A percentile compares a stretch with the other conserved stretches of the same genome.
These are phyloP conservation scores for Cyprinodon diabolis DNA, from an alignment of 2,797 vertebrate genomes.

Conservation along the genomic window DNA sequence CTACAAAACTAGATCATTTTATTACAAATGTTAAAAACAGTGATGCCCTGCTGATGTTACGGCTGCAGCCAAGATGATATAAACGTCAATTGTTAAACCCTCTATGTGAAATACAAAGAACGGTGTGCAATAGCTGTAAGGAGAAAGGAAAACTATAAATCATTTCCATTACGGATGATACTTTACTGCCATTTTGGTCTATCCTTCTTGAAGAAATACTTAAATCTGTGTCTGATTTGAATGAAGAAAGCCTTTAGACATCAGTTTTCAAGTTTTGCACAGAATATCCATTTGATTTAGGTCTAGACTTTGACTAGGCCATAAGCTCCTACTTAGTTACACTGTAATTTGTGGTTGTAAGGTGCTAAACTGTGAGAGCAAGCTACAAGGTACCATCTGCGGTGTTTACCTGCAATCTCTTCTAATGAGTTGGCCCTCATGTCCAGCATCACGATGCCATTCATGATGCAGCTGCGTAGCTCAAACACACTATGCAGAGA, in stretches of 20 bases:
- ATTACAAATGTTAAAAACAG: not conserved
- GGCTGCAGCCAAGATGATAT: not conserved
- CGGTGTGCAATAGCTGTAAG: not conserved
- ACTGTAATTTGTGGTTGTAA: not conserved
- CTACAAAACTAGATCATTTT: not conserved
- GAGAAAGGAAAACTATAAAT: not conserved
- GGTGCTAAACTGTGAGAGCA: not conserved
- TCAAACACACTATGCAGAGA: conserved; percentile 97
- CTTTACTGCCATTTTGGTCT: not conserved
- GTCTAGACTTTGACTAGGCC: not conserved
- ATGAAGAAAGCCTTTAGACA: not conserved
- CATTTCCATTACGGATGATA: too few species aligned
- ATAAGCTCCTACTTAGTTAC: not conserved
- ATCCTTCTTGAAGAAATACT: not conserved
- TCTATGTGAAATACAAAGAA: not conserved
- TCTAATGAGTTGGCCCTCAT: conserved; percentile 97
- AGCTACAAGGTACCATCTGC: not conserved
- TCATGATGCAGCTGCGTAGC: conserved; percentile 96
- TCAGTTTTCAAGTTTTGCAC: not conserved
- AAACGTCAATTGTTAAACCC: not conserved
- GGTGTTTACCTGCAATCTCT: conserved; percentile 90
- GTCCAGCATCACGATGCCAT: conserved; percentile 95
- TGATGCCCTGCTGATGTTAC: not conserved
- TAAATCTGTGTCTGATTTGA: not conserved
- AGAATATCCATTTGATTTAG: not conserved